Percentiles rank a stretch among this genome's conserved stretches.
These are phyloP conservation scores for Cactoblastis cactorum DNA, from an alignment of 2,888 invertebrate species.

Conservation along the genomic window DNA sequence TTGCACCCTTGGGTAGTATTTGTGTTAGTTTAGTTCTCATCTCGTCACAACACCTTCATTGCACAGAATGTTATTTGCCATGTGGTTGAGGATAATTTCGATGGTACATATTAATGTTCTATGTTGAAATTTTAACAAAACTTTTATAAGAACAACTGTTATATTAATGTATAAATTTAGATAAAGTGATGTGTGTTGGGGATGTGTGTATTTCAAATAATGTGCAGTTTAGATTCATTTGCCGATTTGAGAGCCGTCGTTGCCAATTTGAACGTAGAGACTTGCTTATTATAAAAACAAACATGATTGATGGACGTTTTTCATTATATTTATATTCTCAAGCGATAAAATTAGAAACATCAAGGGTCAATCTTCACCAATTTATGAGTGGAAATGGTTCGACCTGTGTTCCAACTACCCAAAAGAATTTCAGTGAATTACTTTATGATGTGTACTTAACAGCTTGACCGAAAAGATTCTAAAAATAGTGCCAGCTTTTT, in stretches of 20 bases:
- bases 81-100: constrained; percentile 20
- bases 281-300: not conserved
- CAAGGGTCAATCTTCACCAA: too few relatives aligned
- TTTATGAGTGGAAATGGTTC: too few relatives aligned
- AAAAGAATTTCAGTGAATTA: too few relatives aligned
- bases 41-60: constrained; percentile 28
- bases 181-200: constrained; percentile 39
- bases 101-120: constrained; percentile 35
- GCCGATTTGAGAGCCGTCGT: constrained; percentile 13
- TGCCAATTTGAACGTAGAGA: not conserved
- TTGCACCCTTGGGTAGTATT: constrained; percentile 13
- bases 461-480: too few relatives aligned
- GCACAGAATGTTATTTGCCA: constrained; percentile 35
- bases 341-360: not conserved
- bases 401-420: too few relatives aligned
- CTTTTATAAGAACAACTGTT: constrained; percentile 63
- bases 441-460: too few relatives aligned
- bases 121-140: constrained; percentile 51
- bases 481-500: not conserved
- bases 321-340: not conserved
- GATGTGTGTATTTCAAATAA: constrained; percentile 32
- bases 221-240: constrained; percentile 23
- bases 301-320: not conserved
- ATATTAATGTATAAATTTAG: constrained; percentile 58
- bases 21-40: constrained; percentile 30